A percentile compares a stretch with the other conserved stretches of the same genome.
Conservation (phyloP, 2,888 invertebrate genomes). For the Trichacis sp. region DNA sequence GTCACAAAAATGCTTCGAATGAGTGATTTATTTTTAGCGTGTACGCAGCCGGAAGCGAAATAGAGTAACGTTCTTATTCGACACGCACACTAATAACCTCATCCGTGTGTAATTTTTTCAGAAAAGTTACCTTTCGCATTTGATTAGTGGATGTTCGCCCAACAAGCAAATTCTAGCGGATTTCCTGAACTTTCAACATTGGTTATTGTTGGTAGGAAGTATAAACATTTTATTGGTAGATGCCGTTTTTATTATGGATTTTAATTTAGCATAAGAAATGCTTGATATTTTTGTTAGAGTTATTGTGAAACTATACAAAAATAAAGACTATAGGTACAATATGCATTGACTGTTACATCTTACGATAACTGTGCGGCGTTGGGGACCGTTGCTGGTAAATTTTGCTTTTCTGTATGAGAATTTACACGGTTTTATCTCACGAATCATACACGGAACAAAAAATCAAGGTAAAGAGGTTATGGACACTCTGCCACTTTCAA, state of each 20-base stretch:
- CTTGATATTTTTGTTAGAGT: constrained; percentile 4
- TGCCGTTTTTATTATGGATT: not conserved
- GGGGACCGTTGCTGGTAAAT: constrained; percentile 4
- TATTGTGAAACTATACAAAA: constrained; percentile 1
- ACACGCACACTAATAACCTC: too few relatives aligned
- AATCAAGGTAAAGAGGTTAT: constrained; percentile 6
- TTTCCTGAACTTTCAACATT: constrained; percentile 14
- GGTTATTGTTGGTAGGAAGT: constrained; percentile 5
- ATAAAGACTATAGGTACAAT: not conserved
- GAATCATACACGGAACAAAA: constrained; percentile 8
- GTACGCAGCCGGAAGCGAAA: too few relatives aligned
- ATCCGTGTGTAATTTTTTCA: too few relatives aligned
- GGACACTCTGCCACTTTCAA: not conserved
- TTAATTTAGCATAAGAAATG: not conserved
- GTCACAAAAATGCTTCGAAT: too few relatives aligned
- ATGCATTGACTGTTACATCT: constrained; percentile 3
- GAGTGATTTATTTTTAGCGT: too few relatives aligned
- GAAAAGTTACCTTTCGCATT: too few relatives aligned
- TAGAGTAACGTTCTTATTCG: too few relatives aligned
- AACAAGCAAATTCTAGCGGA: too few relatives aligned
- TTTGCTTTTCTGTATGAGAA: constrained; percentile 11
- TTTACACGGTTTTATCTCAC: constrained; percentile 4
- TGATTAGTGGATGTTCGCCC: too few relatives aligned
- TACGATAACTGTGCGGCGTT: constrained; percentile 5
- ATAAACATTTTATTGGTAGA: constrained; percentile 3